Conservation (phyloP, 2,888 invertebrate species). For the Ochropleura plecta region DNA sequence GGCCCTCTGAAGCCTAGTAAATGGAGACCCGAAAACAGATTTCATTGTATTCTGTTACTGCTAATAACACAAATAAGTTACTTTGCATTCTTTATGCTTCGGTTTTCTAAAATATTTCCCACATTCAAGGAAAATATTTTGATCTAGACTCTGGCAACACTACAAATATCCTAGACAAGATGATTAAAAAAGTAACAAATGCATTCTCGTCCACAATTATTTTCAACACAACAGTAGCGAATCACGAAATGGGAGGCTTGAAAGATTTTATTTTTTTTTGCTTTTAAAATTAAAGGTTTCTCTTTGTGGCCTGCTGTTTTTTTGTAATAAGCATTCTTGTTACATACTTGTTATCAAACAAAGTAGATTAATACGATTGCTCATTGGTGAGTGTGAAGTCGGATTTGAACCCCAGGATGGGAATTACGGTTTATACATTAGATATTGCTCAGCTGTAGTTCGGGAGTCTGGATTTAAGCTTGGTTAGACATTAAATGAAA, state of each 20-base stretch:
- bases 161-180: constrained; percentile 43
- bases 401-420: not conserved
- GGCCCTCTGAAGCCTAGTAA: not conserved
- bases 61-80: no score
- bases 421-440: not conserved
- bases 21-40: no score
- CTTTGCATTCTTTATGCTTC: not conserved
- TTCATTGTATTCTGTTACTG: no score
- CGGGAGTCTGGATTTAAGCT: not conserved
- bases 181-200: constrained; percentile 50
- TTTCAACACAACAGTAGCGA: constrained; percentile 53
- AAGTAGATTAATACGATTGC: not conserved
- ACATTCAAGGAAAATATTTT: not conserved
- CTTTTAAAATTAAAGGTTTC: constrained; percentile 17
- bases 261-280: constrained; percentile 31
- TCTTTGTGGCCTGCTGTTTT: constrained; percentile 21
- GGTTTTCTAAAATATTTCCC: not conserved
- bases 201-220: constrained; percentile 51
- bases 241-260: constrained; percentile 33
- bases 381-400: not conserved
- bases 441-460: not conserved
- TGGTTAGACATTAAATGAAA: no score
- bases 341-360: not conserved
- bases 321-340: not conserved
- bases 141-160: constrained; percentile 36